Evolutionary conservation across 2,797 vertebrate species (phyloP).

Genomic region (Poecilia velifera): DNA sequence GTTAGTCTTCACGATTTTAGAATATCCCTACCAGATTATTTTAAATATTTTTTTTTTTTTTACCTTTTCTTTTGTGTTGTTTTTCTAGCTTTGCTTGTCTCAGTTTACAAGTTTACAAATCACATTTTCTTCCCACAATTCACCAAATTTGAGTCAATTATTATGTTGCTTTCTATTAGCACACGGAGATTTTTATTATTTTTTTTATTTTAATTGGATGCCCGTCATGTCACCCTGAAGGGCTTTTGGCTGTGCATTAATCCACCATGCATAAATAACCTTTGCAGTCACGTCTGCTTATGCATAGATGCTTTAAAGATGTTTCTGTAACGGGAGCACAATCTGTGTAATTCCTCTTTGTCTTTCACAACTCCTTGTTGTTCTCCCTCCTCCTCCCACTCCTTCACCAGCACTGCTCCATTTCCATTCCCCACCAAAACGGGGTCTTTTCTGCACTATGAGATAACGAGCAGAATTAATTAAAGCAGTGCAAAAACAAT

Average conservation of each 20-base stretch:
- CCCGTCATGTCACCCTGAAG: slow-evolving; percentile 73
- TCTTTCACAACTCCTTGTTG: slow-evolving; percentile 47
- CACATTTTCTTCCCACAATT: slow-evolving; percentile 66
- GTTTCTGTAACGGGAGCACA: slow-evolving; percentile 39
- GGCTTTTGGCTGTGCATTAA: slow-evolving; percentile 83
- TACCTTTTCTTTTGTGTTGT: not conserved
- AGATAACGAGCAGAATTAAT: slow-evolving; percentile 82
- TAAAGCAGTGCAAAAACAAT: slow-evolving; percentile 77
- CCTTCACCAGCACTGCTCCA: slow-evolving; percentile 65
- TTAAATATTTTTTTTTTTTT: slow-evolving; percentile 18
- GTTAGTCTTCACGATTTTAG: slow-evolving; percentile 88
- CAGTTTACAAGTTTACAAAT: slow-evolving; percentile 69
- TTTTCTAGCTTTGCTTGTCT: slow-evolving; percentile 61
- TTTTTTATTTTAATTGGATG: slow-evolving; percentile 56
- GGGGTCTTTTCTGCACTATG: slow-evolving; percentile 70
- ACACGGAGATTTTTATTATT: slow-evolving; percentile 37
- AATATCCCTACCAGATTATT: slow-evolving; percentile 65
- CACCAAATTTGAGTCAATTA: slow-evolving; percentile 70
- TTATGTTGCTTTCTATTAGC: slow-evolving; percentile 56
- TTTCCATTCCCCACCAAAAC: slow-evolving; percentile 70
- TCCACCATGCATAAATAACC: slow-evolving; percentile 77
- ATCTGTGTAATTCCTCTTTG: slow-evolving; percentile 46
- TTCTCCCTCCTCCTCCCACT: slow-evolving; percentile 35
- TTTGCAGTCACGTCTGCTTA: slow-evolving; percentile 64
- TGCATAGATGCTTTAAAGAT: slow-evolving; percentile 57